These are phyloP conservation scores for Neomonachus schauinslandi DNA, from an alignment of 2,113 vertebrate genomes.

Conservation along the genomic window DNA sequence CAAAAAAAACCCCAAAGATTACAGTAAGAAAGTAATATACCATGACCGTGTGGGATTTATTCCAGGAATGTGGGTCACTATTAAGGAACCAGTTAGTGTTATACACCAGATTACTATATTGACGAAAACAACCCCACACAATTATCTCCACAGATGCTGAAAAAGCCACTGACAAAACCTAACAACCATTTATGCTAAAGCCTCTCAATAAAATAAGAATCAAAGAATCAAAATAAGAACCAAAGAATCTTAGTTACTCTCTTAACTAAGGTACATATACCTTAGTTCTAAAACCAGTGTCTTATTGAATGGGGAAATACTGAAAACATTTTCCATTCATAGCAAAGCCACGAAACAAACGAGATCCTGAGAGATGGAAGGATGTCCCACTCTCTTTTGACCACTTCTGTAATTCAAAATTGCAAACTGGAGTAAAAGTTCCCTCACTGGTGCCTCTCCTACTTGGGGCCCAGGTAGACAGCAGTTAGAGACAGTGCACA, in stretches of 20 bases:
- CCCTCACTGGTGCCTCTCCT: background rate
- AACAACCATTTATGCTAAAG: background rate
- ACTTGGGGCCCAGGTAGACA: background rate
- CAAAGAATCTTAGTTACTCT: background rate
- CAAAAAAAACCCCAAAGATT: background rate
- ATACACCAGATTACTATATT: background rate
- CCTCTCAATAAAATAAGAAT: background rate
- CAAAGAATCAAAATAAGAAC: background rate
- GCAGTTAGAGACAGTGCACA: background rate
- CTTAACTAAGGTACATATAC: background rate
- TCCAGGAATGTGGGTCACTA: background rate
- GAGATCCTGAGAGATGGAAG: background rate
- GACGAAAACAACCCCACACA: background rate
- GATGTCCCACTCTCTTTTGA: background rate
- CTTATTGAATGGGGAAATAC: background rate
- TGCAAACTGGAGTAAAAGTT: background rate
- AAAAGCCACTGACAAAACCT: conserved; percentile 3
- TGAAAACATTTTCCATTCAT: background rate
- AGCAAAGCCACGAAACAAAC: background rate
- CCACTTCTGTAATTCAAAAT: background rate
- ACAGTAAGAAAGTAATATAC: conserved; percentile 7
- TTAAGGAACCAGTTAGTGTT: background rate
- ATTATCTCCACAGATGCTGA: background rate
- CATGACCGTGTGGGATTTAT: background rate
- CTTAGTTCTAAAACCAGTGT: background rate